These are phyloP conservation scores for Leptopterna dolabrata DNA, from an alignment of 2,888 invertebrate species.

Conservation along the genomic window DNA sequence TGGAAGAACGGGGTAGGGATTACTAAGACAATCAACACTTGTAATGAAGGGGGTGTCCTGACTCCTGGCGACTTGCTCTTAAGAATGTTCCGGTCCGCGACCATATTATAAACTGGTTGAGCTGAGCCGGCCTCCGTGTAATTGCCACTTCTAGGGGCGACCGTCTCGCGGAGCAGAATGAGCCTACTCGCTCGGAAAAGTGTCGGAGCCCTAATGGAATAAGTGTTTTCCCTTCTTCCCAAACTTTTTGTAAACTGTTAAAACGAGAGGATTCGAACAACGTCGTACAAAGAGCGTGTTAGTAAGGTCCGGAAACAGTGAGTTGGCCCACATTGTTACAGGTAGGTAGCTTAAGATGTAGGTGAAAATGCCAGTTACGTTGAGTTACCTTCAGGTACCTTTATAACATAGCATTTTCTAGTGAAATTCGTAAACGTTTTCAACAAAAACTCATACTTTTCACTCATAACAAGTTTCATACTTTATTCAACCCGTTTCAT, in stretches of 20 bases:
- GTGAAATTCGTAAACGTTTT: too few species aligned
- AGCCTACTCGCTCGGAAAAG: slow-evolving; percentile 33
- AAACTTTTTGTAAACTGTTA: background rate
- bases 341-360: too few species aligned
- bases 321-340: background rate
- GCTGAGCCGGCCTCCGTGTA: background rate
- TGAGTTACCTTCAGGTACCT: too few species aligned
- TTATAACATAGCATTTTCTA: too few species aligned
- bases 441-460: too few species aligned
- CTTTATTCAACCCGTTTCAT: too few species aligned
- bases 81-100: background rate
- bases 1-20: background rate
- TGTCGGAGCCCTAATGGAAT: background rate
- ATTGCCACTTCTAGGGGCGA: slow-evolving; percentile 6
- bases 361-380: too few species aligned
- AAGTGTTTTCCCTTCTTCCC: background rate
- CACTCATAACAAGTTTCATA: too few species aligned
- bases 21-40: slow-evolving; percentile 18
- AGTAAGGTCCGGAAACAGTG: background rate
- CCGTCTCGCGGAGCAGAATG: slow-evolving; percentile 23
- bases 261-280: background rate
- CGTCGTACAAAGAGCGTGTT: background rate
- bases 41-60: background rate
- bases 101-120: slow-evolving; percentile 15
- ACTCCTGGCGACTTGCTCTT: slow-evolving; percentile 4